Evolutionary conservation across 2,113 vertebrate genomes (phyloP).

Genomic region (Rattus rattus): DNA sequence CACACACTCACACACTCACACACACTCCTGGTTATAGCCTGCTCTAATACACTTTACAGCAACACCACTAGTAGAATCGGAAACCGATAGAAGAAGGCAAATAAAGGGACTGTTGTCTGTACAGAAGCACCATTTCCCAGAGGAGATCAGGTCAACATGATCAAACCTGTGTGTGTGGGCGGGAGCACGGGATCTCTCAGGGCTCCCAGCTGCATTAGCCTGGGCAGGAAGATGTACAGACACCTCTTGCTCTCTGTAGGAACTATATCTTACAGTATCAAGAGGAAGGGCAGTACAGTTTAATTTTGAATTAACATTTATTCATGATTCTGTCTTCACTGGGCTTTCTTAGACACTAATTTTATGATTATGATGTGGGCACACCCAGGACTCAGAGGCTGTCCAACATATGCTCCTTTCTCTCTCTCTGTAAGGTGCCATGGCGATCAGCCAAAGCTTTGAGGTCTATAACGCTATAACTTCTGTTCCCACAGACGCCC

Average conservation of each 20-base stretch:
- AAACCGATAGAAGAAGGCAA: neutral
- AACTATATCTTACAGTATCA: neutral
- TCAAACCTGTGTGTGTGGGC: conserved; percentile 25
- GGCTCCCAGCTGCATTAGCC: neutral
- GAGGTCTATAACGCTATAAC: too few species aligned
- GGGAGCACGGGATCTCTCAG: neutral
- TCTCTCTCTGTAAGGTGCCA: too few species aligned
- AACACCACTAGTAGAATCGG: neutral
- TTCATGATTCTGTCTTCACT: neutral
- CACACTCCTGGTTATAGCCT: neutral
- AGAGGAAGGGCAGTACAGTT: neutral
- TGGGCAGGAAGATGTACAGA: neutral
- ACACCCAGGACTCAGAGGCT: neutral
- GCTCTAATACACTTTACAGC: neutral
- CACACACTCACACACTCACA: too few species aligned
- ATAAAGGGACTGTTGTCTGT: neutral
- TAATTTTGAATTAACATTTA: neutral
- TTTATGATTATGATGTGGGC: neutral
- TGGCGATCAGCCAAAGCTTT: neutral
- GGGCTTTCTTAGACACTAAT: neutral
- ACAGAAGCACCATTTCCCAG: neutral
- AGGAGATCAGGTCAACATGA: neutral
- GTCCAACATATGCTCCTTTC: accelerated
- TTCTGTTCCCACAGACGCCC: neutral
- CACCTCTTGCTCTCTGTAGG: neutral